Evolutionary conservation across 2,888 invertebrate species (phyloP).

Genomic region (Didymodactylos carnosus): DNA sequence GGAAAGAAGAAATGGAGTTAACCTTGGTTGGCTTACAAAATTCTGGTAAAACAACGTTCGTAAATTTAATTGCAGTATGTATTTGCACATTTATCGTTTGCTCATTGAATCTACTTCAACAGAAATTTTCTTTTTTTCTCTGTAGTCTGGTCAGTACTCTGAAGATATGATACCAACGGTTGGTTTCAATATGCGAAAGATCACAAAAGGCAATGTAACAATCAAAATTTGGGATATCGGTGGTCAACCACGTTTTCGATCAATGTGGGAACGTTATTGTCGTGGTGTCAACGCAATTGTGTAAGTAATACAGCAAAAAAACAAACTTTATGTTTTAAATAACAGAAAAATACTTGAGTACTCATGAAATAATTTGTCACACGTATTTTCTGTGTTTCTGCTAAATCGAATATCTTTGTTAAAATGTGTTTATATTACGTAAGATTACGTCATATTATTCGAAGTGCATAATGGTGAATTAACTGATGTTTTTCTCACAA

Average conservation of each 20-base stretch:
- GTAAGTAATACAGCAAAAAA: slow-evolving; percentile 35
- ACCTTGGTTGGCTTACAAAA: slow-evolving; percentile 94
- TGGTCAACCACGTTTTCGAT: slow-evolving; percentile 91
- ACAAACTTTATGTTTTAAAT: too few relatives aligned
- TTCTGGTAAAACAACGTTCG: slow-evolving; percentile 98
- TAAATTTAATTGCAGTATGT: slow-evolving; percentile 97
- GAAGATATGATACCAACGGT: slow-evolving; percentile 99
- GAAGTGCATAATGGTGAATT: too few relatives aligned
- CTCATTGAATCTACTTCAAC: too few relatives aligned
- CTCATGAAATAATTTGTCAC: too few relatives aligned
- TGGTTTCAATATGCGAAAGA: slow-evolving; percentile 98
- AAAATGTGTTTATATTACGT: too few relatives aligned
- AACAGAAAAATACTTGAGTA: too few relatives aligned
- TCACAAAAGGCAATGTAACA: slow-evolving; percentile 97
- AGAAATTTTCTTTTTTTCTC: slow-evolving; percentile 19
- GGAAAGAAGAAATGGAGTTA: slow-evolving; percentile 99
- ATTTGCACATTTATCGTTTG: too few relatives aligned
- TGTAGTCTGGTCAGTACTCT: slow-evolving; percentile 91
- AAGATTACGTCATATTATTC: too few relatives aligned
- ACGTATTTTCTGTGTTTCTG: too few relatives aligned
- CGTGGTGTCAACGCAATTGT: slow-evolving; percentile 99
- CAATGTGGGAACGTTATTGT: slow-evolving; percentile 99
- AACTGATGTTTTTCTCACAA: too few relatives aligned
- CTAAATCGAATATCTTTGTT: too few relatives aligned
- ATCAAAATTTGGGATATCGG: slow-evolving; percentile 56